phyloP scores from a whole-genome alignment of 92 coral and sea anemone genomes.

The Epizoanthus stellaris region DNA sequence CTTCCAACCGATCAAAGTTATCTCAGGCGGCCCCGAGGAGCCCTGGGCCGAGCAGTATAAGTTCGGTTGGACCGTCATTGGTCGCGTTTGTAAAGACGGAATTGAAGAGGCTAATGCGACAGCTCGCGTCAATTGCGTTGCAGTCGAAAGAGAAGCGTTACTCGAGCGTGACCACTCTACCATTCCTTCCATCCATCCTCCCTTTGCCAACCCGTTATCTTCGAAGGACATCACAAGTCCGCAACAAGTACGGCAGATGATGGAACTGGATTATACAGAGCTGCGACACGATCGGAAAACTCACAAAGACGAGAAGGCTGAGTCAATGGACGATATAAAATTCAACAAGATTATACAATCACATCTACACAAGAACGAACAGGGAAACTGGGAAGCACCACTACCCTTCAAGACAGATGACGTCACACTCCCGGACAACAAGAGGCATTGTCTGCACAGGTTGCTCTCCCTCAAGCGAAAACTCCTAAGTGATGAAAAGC shows the following conservation, averaged over 20 bases:
- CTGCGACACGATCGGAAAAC: constrained; percentile 41
- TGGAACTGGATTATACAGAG: too few relatives aligned
- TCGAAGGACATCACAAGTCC: too few relatives aligned
- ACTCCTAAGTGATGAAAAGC: constrained; percentile 39
- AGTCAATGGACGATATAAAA: constrained; percentile 54
- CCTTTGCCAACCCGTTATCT: too few relatives aligned
- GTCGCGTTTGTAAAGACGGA: too few relatives aligned
- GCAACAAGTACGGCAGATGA: too few relatives aligned
- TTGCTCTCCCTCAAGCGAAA: constrained; percentile 58
- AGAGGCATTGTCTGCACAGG: constrained; percentile 44
- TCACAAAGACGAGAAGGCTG: constrained; percentile 52
- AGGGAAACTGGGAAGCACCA: constrained; percentile 54
- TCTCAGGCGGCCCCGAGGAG: constrained; percentile 34
- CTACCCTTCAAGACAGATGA: constrained; percentile 18
- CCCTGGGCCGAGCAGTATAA: constrained; percentile 52
- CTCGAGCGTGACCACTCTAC: too few relatives aligned
- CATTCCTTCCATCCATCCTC: too few relatives aligned
- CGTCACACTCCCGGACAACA: constrained; percentile 52
- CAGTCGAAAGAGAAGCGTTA: too few relatives aligned
- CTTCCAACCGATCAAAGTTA: constrained; percentile 21
- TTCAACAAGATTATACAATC: constrained; percentile 27
- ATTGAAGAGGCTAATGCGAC: too few relatives aligned
- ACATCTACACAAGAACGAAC: constrained; percentile 46
- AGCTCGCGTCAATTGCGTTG: too few relatives aligned
- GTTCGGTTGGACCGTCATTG: constrained; percentile 49